Evolutionary conservation across 2,113 vertebrate species (phyloP).

Genomic region (Procapra przewalskii): DNA sequence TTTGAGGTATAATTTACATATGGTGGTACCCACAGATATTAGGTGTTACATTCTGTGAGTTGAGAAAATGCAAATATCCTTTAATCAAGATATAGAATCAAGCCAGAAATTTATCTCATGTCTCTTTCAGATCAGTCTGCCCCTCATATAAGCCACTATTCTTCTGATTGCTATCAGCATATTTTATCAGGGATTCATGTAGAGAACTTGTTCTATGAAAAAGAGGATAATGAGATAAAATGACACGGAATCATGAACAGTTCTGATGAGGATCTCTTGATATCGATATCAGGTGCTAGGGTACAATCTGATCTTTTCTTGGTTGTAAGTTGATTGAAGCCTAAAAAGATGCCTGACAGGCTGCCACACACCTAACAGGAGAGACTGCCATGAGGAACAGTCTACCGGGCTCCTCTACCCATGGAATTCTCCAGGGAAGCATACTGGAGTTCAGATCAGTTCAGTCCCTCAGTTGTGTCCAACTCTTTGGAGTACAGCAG

Average conservation of each 20-base stretch:
- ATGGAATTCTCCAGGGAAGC: neutral
- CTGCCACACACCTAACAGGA: neutral
- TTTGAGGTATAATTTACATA: neutral
- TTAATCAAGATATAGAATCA: neutral
- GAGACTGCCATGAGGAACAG: neutral
- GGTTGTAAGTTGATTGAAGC: neutral
- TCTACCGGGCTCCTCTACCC: neutral
- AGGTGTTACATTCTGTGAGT: neutral
- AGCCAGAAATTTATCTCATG: neutral
- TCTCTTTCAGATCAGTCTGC: neutral
- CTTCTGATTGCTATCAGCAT: neutral
- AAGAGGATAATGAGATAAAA: neutral
- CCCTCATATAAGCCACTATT: neutral
- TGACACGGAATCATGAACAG: neutral
- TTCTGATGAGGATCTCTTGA: neutral
- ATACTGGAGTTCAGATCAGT: neutral
- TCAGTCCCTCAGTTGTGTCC: neutral
- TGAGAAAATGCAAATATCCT: neutral
- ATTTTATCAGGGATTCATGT: neutral
- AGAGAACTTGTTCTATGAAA: neutral
- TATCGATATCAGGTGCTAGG: neutral
- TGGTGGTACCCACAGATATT: neutral
- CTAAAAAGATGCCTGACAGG: neutral
- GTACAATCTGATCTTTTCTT: neutral
- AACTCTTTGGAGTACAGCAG: neutral